Conservation (phyloP, 2,113 vertebrate species). For the Kryptolebias marmoratus region DNA sequence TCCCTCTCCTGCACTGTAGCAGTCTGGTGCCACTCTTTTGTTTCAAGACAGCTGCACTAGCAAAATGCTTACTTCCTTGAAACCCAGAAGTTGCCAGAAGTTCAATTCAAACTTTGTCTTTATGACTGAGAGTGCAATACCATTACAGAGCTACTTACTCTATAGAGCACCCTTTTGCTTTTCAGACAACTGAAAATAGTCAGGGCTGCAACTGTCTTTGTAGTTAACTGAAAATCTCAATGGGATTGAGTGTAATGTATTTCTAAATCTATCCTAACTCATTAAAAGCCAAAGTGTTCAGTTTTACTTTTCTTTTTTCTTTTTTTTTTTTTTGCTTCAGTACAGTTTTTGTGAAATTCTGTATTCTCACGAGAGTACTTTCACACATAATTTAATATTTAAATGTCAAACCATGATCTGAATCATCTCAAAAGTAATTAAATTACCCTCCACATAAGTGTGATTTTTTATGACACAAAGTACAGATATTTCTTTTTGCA, state of each 20-base stretch:
- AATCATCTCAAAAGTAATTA: constrained; percentile 52
- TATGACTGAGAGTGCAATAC: constrained; percentile 43
- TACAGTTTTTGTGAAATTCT: constrained; percentile 33
- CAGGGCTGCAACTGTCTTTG: constrained; percentile 57
- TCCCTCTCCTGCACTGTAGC: constrained; percentile 44
- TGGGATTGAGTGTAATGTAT: constrained; percentile 56
- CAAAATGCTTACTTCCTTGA: constrained; percentile 32
- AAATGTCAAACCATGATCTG: constrained; percentile 63
- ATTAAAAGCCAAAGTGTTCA: constrained; percentile 64
- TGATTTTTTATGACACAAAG: constrained; percentile 32
- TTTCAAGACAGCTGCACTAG: constrained; percentile 52
- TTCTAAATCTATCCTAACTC: constrained; percentile 65
- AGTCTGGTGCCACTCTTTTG: constrained; percentile 49
- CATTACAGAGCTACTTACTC: constrained; percentile 50
- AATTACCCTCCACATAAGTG: constrained; percentile 14
- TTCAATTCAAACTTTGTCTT: constrained; percentile 55
- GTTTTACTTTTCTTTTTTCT: constrained; percentile 38
- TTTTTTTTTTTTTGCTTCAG: constrained; percentile 49
- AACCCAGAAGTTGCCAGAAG: constrained; percentile 52
- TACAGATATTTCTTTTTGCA: constrained; percentile 22
- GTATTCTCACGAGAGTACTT: constrained; percentile 58
- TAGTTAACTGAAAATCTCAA: constrained; percentile 62
- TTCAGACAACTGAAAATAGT: constrained; percentile 43
- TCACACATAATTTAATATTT: constrained; percentile 67
- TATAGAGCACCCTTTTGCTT: constrained; percentile 26